Conservation (phyloP, 1,140 invertebrate species). For the Zophobas morio region DNA sequence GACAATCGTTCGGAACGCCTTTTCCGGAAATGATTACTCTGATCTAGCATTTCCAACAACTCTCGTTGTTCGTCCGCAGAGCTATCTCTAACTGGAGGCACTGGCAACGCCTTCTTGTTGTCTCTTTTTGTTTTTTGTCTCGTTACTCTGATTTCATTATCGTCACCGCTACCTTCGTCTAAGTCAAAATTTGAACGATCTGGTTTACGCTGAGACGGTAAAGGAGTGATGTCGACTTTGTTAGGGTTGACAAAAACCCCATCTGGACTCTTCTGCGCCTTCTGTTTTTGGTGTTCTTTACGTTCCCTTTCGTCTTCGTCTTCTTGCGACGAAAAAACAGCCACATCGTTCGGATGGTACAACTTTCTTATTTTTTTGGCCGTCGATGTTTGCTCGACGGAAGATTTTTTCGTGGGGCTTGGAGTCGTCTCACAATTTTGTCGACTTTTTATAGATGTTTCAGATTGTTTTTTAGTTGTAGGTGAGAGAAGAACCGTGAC, state of each 20-base stretch:
- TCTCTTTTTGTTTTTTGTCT: constrained; percentile 16
- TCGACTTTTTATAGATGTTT: not conserved
- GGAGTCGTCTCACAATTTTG: not conserved
- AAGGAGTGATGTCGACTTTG: constrained; percentile 1
- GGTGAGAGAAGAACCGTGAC: no score
- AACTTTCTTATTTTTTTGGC: constrained; percentile 47
- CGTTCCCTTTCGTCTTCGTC: constrained; percentile 51
- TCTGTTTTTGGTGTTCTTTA: constrained; percentile 13
- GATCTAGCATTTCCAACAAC: constrained; percentile 20
- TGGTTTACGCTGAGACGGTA: constrained; percentile 17
- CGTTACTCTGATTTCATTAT: constrained; percentile 31
- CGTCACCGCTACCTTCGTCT: constrained; percentile 39
- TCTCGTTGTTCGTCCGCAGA: not conserved
- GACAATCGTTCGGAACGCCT: constrained; percentile 10
- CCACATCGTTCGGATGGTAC: constrained; percentile 49
- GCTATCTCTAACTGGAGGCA: constrained; percentile 4
- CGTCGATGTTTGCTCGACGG: not conserved
- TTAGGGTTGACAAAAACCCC: constrained; percentile 46
- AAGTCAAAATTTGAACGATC: constrained; percentile 15
- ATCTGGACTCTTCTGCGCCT: constrained; percentile 36
- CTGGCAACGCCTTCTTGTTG: not conserved
- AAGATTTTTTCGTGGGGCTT: constrained; percentile 14
- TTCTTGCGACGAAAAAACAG: constrained; percentile 5
- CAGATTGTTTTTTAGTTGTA: not conserved
- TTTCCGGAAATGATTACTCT: not conserved